Conservation (phyloP, 2,797 vertebrate species). For the Hyperoplus lanceolatus region DNA sequence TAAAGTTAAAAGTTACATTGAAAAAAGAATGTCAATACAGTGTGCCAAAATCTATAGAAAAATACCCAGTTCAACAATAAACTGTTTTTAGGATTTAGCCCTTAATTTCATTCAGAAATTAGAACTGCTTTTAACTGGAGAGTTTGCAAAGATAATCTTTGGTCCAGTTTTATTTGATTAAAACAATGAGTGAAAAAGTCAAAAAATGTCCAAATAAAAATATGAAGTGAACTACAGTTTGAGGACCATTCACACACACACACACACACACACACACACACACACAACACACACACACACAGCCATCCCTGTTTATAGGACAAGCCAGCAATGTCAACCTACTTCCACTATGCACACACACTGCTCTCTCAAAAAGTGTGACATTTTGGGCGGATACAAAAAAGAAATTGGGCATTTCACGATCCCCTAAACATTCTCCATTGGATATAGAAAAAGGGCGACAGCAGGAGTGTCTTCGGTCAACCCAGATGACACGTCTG, state of each 20-base stretch:
- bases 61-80: not conserved
- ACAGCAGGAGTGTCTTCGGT: constrained; percentile 79
- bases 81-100: not conserved
- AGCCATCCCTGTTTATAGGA: constrained; percentile 60
- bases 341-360: constrained; percentile 65
- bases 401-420: constrained; percentile 72
- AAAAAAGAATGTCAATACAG: too few species aligned
- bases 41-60: not conserved
- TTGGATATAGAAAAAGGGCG: constrained; percentile 47
- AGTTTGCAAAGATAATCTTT: not conserved
- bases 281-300: too few species aligned
- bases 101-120: not conserved
- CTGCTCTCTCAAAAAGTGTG: constrained; percentile 56
- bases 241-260: constrained; percentile 21
- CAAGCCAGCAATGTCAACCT: constrained; percentile 73
- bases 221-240: constrained; percentile 33
- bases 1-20: not conserved
- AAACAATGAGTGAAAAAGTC: not conserved
- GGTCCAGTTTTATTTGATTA: not conserved
- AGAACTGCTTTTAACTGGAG: not conserved
- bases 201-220: not conserved
- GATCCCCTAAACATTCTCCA: constrained; percentile 67
- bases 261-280: not conserved
- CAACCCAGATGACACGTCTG: constrained; percentile 85
- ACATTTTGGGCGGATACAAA: constrained; percentile 67